Evolutionary conservation across 2,888 invertebrate species (phyloP), one percentile per base, ranked within the genome.

Genomic region (Synanthedon formicaeformis): DNA sequence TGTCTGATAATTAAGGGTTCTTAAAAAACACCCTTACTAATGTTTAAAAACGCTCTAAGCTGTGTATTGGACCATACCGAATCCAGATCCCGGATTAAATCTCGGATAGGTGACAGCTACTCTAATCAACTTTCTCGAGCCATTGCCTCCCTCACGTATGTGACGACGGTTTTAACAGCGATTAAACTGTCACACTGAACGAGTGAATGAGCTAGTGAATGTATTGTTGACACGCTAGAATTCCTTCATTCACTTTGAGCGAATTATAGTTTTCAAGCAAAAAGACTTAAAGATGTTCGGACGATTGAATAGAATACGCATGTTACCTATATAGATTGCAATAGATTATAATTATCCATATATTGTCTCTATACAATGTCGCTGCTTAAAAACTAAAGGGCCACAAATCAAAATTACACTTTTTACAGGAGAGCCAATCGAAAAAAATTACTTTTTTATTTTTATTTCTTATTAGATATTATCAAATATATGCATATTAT

Each of bases 81-180:
- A 61, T 65, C 62, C 60, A 56, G 57, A 52, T 54, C 54, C 49
- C 62, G 73, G 78, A 79, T 81, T 81, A 78, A 82, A 81, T 81
- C 78, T 75, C 66, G 71, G 68, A 71, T 74, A 78, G 78, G 77
- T 80, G 85, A 82, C 84, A 82, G 78, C 61, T 62, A 71, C 73
- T 82, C 77, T 76, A 81, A 85, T 85, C 84, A 83, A 85, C 81
- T 85, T 85, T 82, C 79, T 71, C 83, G 67, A 71, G 60, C 78
- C 80, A 82, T 82, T 83, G 81, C 79, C 71, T 75, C 65, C 63
- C 65, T 57, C 67, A 66, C 70, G 67, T 64, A 71, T 73, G 82
- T 80, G 84, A 73, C 72, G 82, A 84, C 75, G 75, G 81, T 66
- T 79, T 79, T 73, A 80, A 67, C 66, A 68, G 59, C 81, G 81